Evolutionary conservation across 2,888 invertebrate genomes (phyloP).

Genomic region (Cephonodes hylas): DNA sequence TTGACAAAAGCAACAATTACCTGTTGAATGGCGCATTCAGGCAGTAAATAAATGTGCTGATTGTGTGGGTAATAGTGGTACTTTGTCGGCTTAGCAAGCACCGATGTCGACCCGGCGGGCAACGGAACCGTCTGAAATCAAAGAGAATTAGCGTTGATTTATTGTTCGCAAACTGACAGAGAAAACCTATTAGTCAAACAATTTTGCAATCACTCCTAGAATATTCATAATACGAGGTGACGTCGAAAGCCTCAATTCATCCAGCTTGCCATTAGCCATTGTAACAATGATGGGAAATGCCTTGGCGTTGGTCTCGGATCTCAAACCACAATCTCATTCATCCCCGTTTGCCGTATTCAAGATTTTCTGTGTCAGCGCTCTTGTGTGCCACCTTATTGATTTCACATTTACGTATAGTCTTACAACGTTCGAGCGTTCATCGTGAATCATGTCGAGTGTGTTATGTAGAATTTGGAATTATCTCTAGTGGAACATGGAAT

Average conservation of each 20-base stretch:
- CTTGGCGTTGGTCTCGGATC: slow-evolving; percentile 46
- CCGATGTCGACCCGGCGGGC: slow-evolving; percentile 85
- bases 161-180: slow-evolving; percentile 28
- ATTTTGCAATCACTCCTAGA: slow-evolving; percentile 33
- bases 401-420: slow-evolving; percentile 31
- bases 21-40: slow-evolving; percentile 97
- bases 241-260: slow-evolving; percentile 56
- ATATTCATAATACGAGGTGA: slow-evolving; percentile 39
- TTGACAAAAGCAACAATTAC: slow-evolving; percentile 56
- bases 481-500: slow-evolving; percentile 10
- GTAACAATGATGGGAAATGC: slow-evolving; percentile 64
- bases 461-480: slow-evolving; percentile 6
- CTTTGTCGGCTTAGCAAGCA: slow-evolving; percentile 92
- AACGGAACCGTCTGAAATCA: slow-evolving; percentile 85
- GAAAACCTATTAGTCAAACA: slow-evolving; percentile 33
- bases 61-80: slow-evolving; percentile 97
- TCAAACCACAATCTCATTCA: slow-evolving; percentile 49
- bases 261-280: slow-evolving; percentile 54
- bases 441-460: slow-evolving; percentile 4
- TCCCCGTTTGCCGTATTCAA: slow-evolving; percentile 43
- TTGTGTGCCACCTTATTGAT: slow-evolving; percentile 43
- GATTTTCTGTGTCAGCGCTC: slow-evolving; percentile 55
- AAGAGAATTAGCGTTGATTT: slow-evolving; percentile 39
- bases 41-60: slow-evolving; percentile 94
- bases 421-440: slow-evolving; percentile 16